Base-by-base conservation (phyloP, 2,888 invertebrate species). In the Mylabris sibirica region DNA sequence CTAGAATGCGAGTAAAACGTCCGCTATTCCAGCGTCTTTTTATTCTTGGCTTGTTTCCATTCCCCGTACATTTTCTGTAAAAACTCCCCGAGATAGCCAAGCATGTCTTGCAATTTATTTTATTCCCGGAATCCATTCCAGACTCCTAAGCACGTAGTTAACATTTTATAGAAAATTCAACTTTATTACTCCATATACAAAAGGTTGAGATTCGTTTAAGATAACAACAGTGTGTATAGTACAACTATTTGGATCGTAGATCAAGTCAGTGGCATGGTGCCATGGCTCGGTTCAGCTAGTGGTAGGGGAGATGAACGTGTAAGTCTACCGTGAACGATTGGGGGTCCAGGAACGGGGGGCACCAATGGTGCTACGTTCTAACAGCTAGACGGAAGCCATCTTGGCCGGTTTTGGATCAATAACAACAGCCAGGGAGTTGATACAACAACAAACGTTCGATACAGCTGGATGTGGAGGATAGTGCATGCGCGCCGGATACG, bases 121-220 rank as follows among this genome's bases (percentile, higher is more conserved):
- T 82, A 82, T 84, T 84, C 82, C 82, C 79, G 79, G 84, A 84
- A 84, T 83, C 82, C 83, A 84, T 84, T 82, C 80, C 81, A 78
- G 79, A 79, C 82, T 79, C 8, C 80, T 78, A 79, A 77, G 81
- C 84, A 83, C 82, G 83, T 83, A 83, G 77, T 78, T 78, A 77
- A 66, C 49, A 67, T 59, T 53, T 24, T 67, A 68, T 20, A 44
- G 66, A 69, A 74, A 61, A 67, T 22, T 65, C 35, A 63, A 17
- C 75, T 62, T 69, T 75, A 69, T 35, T 53, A 12, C 30, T 0
- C 22, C 6, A 1, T 11, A 3, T 26, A 3, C 22, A 60, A 73
- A 76, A 69, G 70, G 77, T 26, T 63, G 65, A 68, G 44, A 73
- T 70, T 78, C 66, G 76, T 69, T 63, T 67, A 71, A 17, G 35